Conservation (phyloP, 2,113 vertebrate species). For the Australoheros scitulus region DNA sequence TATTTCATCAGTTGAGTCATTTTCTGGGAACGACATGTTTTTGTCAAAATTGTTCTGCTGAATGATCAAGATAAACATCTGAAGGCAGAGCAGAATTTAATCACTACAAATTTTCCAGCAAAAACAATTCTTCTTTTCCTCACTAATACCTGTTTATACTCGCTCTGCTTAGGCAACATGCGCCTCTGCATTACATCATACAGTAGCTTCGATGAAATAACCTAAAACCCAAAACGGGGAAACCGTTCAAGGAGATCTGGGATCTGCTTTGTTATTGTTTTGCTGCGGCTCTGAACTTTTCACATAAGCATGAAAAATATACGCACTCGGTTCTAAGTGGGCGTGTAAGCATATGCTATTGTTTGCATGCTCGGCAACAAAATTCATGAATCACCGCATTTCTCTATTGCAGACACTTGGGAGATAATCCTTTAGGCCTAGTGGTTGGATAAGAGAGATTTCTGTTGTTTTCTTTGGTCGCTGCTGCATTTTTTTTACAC, state of each 20-base stretch:
- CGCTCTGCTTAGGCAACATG: background rate
- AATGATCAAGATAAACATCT: constrained; percentile 14
- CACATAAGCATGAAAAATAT: constrained; percentile 26
- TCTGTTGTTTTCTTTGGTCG: constrained; percentile 13
- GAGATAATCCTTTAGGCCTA: constrained; percentile 17
- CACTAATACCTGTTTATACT: constrained; percentile 18
- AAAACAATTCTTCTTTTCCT: background rate
- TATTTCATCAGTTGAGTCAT: background rate
- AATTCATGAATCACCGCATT: constrained; percentile 7
- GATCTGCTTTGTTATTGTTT: constrained; percentile 1
- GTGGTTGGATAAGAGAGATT: constrained; percentile 8
- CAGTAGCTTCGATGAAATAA: background rate
- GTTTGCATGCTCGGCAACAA: constrained; percentile 8
- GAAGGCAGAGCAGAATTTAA: background rate
- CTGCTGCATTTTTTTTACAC: background rate
- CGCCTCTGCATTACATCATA: constrained; percentile 13
- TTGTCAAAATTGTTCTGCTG: constrained; percentile 4
- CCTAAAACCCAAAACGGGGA: constrained; percentile 3
- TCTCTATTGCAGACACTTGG: background rate
- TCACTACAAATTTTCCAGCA: constrained; percentile 3
- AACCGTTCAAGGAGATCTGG: background rate
- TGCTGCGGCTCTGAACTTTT: background rate
- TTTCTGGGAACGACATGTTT: background rate
- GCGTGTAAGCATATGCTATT: background rate
- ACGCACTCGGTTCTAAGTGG: background rate